Conservation (phyloP, 2,888 invertebrate genomes). For the Charanyca ferruginea region DNA sequence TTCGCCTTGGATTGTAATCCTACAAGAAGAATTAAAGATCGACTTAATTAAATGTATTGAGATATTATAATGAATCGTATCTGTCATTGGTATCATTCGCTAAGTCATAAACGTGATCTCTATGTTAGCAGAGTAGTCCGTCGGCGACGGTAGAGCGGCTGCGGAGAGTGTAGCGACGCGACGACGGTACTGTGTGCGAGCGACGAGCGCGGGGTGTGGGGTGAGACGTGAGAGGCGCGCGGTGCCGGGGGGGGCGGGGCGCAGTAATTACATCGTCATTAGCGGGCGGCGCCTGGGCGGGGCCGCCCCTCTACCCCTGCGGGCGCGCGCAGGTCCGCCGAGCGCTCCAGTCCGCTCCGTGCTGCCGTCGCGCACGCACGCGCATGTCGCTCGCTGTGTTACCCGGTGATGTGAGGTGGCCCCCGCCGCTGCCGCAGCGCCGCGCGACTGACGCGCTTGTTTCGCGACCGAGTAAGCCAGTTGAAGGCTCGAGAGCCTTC, state of each 20-base stretch:
- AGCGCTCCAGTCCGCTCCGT: slow-evolving; percentile 88
- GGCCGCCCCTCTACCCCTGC: slow-evolving; percentile 78
- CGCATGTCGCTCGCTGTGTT: slow-evolving; percentile 90
- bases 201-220: slow-evolving; percentile 52
- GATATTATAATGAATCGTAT: not conserved
- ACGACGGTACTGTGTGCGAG: slow-evolving; percentile 48
- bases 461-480: slow-evolving; percentile 87
- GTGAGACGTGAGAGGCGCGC: slow-evolving; percentile 58
- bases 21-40: not conserved
- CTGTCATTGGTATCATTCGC: slow-evolving; percentile 11
- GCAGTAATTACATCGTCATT: slow-evolving; percentile 82
- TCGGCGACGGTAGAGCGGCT: slow-evolving; percentile 53
- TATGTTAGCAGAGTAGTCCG: slow-evolving; percentile 38
- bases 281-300: slow-evolving; percentile 86
- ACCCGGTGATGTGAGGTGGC: slow-evolving; percentile 90
- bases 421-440: slow-evolving; percentile 88
- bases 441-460: slow-evolving; percentile 88
- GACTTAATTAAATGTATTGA: slow-evolving; percentile 4
- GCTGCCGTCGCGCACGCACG: slow-evolving; percentile 92
- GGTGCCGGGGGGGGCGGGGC: slow-evolving; percentile 73
- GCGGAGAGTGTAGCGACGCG: slow-evolving; percentile 61
- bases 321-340: slow-evolving; percentile 84
- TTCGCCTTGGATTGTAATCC: not conserved
- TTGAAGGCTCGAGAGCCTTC: slow-evolving; percentile 91
- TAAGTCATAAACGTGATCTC: slow-evolving; percentile 30